These are phyloP conservation scores for Ptychodera flava DNA, from an alignment of 35 echinoderm and acorn worm species.

Conservation along the genomic window DNA sequence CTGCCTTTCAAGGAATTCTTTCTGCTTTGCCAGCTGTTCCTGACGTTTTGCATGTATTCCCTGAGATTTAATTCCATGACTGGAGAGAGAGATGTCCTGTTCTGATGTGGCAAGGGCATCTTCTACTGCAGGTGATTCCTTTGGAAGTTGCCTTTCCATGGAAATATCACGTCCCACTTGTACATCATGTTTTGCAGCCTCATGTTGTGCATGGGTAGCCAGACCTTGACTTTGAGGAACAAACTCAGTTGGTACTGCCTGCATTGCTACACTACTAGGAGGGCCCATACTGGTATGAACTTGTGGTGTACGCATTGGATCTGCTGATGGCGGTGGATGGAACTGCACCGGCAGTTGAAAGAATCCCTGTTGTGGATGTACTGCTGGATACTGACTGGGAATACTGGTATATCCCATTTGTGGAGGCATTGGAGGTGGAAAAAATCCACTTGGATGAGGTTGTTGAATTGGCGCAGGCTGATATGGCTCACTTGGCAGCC, in stretches of 20 bases:
- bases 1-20: neutral
- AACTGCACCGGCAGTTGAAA: neutral
- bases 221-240: neutral
- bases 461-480: neutral
- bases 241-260: no score
- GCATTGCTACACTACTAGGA: neutral
- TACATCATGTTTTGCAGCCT: neutral
- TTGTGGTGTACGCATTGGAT: neutral
- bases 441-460: neutral
- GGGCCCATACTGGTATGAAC: neutral
- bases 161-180: no score
- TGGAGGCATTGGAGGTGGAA: neutral
- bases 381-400: neutral
- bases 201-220: neutral
- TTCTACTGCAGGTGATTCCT: neutral
- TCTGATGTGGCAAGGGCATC: neutral
- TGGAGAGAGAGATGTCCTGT: neutral
- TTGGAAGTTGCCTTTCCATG: neutral
- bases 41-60: conserved; percentile 3
- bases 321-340: neutral
- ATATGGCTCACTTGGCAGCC: conserved; percentile 40
- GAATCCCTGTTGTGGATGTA: neutral
- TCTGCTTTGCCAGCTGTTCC: conserved; percentile 5
- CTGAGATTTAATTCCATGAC: neutral
- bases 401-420: neutral